Evolutionary conservation across 2,888 invertebrate species (phyloP).

Genomic region (Drosophila prostipennis): DNA sequence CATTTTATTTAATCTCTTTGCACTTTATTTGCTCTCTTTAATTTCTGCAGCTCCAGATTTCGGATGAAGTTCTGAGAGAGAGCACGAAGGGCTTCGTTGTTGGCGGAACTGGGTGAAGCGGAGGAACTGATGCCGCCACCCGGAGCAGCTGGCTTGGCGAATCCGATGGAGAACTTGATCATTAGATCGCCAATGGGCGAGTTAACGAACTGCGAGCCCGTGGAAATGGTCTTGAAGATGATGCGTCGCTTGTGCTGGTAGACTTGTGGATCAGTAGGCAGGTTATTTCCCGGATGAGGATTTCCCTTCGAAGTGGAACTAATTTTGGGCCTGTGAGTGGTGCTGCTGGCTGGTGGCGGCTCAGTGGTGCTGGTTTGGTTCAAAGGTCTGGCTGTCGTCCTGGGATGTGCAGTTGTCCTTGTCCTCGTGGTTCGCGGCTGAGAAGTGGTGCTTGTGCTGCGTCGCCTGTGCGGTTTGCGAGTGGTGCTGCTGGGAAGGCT

Average conservation of each 20-base stretch:
- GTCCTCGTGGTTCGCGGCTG: constrained; percentile 24
- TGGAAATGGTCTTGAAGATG: constrained; percentile 75
- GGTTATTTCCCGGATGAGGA: constrained; percentile 3
- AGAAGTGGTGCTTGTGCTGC: constrained; percentile 28
- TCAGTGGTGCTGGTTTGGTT: constrained; percentile 37
- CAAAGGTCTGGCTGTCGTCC: constrained; percentile 33
- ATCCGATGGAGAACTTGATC: constrained; percentile 79
- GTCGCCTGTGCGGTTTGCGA: constrained; percentile 29
- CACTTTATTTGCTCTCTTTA: constrained; percentile 46
- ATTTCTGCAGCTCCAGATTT: constrained; percentile 60
- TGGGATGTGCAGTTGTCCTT: constrained; percentile 15
- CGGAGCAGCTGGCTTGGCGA: constrained; percentile 62
- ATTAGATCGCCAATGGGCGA: constrained; percentile 81
- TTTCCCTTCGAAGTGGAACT: constrained; percentile 1
- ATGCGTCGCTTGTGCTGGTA: constrained; percentile 66
- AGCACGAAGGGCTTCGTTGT: constrained; percentile 55
- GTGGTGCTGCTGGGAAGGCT: constrained; percentile 18
- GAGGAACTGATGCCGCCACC: neutral
- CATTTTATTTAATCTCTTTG: constrained; percentile 28
- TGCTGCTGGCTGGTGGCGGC: neutral
- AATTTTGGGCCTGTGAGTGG: constrained; percentile 23
- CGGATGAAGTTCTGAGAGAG: constrained; percentile 62
- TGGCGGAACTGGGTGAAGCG: constrained; percentile 14
- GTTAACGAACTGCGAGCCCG: constrained; percentile 76
- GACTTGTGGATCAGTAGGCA: constrained; percentile 47